Conservation (phyloP, 2,113 vertebrate species). For the Anoura caudifer region DNA sequence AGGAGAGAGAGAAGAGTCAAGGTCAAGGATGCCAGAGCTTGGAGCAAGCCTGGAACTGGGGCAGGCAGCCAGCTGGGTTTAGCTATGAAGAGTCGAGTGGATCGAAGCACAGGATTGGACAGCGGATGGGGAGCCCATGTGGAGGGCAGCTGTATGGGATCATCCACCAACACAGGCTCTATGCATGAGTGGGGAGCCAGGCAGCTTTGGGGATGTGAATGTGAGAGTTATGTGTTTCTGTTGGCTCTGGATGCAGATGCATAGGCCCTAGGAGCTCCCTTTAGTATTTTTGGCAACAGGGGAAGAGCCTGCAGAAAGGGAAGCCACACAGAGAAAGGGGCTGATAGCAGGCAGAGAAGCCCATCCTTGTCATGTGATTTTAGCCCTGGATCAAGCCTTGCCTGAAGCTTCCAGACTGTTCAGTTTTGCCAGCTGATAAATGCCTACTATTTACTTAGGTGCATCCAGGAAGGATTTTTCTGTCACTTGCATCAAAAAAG, state of each 20-base stretch:
- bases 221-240: neutral
- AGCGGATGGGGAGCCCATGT: fast-evolving
- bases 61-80: neutral
- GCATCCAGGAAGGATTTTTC: neutral
- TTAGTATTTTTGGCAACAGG: neutral
- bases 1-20: neutral
- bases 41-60: neutral
- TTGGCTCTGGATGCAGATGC: neutral
- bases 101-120: neutral
- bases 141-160: neutral
- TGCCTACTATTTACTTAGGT: neutral
- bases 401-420: neutral
- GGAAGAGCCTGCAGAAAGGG: neutral
- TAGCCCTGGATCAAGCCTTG: neutral
- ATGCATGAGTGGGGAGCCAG: too few species aligned
- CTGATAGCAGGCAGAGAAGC: neutral
- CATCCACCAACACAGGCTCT: fast-evolving
- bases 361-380: neutral
- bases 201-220: neutral
- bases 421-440: neutral
- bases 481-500: neutral
- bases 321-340: neutral
- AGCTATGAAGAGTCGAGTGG: neutral
- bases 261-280: neutral
- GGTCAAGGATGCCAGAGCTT: neutral